These are phyloP conservation scores for Pogoniulus pusillus DNA, from an alignment of 2,797 vertebrate genomes.

Conservation along the genomic window DNA sequence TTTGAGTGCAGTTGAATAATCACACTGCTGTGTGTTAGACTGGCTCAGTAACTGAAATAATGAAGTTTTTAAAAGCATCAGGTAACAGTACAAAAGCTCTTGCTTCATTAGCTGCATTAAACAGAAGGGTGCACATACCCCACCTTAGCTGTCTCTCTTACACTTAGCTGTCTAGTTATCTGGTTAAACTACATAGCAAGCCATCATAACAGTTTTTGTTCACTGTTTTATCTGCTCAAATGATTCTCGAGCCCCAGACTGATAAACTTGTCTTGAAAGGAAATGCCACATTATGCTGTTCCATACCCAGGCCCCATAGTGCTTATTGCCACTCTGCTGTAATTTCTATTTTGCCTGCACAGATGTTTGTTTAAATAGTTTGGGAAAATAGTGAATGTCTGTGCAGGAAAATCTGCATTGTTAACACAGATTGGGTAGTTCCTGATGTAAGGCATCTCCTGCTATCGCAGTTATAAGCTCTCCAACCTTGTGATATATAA, in stretches of 20 bases:
- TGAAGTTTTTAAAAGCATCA: not conserved
- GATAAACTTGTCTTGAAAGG: not conserved
- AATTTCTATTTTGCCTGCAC: not conserved
- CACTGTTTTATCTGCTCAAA: not conserved
- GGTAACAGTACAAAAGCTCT: not conserved
- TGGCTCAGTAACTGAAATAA: conserved; percentile 85
- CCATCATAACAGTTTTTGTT: not conserved
- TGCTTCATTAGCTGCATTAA: not conserved
- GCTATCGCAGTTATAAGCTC: not conserved
- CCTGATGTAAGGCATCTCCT: not conserved
- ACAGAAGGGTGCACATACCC: not conserved
- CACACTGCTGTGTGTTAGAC: conserved; percentile 80
- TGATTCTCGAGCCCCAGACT: not conserved
- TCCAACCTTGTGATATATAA: not conserved
- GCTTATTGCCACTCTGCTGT: not conserved
- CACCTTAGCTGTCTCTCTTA: not conserved
- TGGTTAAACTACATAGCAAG: not conserved
- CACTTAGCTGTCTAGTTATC: not conserved
- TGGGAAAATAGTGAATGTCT: not conserved
- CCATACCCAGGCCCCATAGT: not conserved
- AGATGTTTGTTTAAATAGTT: not conserved
- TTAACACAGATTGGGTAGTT: not conserved
- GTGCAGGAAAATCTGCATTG: not conserved
- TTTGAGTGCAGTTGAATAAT: conserved; percentile 86
- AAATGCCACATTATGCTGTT: not conserved